Evolutionary conservation across 1,140 invertebrate genomes (phyloP).

Genomic region (Propsilocerus akamusi): DNA sequence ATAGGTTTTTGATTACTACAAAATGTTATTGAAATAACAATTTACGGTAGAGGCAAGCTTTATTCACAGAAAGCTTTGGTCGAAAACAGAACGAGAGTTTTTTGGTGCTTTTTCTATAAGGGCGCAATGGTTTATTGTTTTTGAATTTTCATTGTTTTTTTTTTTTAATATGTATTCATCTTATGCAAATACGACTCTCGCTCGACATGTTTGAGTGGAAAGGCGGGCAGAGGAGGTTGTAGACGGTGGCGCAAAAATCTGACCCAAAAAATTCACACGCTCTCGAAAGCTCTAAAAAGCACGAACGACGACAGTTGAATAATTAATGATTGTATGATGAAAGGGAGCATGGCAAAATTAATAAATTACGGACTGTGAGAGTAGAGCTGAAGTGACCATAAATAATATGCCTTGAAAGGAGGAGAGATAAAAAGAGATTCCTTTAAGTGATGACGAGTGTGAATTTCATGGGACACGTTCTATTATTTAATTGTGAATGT

Average conservation of each 20-base stretch:
- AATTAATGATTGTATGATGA: not conserved
- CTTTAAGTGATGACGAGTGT: too few species aligned
- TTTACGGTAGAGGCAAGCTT: too few species aligned
- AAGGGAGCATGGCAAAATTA: not conserved
- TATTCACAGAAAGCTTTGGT: too few species aligned
- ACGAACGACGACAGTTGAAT: not conserved
- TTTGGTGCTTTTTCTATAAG: too few species aligned
- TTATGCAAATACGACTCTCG: too few species aligned
- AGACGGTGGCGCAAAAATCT: too few species aligned
- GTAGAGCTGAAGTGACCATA: not conserved
- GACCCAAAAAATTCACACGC: not conserved
- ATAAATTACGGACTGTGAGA: not conserved
- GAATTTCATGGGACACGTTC: too few species aligned
- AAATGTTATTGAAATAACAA: too few species aligned
- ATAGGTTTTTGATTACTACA: not conserved
- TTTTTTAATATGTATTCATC: not conserved
- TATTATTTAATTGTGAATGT: too few species aligned
- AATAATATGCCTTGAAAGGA: not conserved
- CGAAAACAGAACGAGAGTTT: not conserved
- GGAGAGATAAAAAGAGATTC: not conserved
- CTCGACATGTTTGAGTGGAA: too few species aligned
- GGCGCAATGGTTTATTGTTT: not conserved
- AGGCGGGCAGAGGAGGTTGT: too few species aligned
- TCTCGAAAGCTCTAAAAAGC: not conserved
- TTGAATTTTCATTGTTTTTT: not conserved